A percentile compares a stretch with the other conserved stretches of the same genome.
phyloP scores from a whole-genome alignment of 2,888 invertebrate species.

The Clivina fossor region DNA sequence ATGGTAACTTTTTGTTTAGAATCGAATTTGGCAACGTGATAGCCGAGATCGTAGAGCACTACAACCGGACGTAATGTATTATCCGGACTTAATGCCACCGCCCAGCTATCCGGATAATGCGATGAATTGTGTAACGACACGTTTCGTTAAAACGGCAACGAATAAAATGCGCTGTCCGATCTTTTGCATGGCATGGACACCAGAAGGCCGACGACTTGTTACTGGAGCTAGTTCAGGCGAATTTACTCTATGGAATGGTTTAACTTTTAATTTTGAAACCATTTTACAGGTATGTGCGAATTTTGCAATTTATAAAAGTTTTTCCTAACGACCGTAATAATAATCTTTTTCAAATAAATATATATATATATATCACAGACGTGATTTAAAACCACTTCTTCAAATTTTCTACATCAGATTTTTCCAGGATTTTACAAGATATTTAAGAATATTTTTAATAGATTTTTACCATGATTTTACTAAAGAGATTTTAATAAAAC shows the following conservation, averaged over 20 bases:
- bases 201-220: constrained; percentile 94
- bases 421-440: too few species aligned
- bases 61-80: constrained; percentile 95
- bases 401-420: too few species aligned
- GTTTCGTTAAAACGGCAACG: constrained; percentile 98
- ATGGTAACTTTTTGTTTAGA: constrained; percentile 60
- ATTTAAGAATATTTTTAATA: too few species aligned
- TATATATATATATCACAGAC: too few species aligned
- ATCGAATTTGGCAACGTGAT: constrained; percentile 94
- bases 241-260: constrained; percentile 99
- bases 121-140: constrained; percentile 91
- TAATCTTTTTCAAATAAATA: too few species aligned
- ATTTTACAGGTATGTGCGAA: constrained; percentile 81
- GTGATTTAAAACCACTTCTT: too few species aligned
- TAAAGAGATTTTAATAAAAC: too few species aligned
- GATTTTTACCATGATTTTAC: too few species aligned
- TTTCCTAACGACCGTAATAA: too few species aligned
- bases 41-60: constrained; percentile 83
- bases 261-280: constrained; percentile 99
- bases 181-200: constrained; percentile 99
- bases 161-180: constrained; percentile 99
- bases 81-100: constrained; percentile 90
- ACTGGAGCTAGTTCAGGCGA: constrained; percentile 99
- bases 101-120: constrained; percentile 93
- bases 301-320: too few species aligned